Percentiles rank a stretch among this genome's conserved stretches.
Evolutionary conservation across 1,140 invertebrate genomes (phyloP).

Genomic region (Bombus picipes): DNA sequence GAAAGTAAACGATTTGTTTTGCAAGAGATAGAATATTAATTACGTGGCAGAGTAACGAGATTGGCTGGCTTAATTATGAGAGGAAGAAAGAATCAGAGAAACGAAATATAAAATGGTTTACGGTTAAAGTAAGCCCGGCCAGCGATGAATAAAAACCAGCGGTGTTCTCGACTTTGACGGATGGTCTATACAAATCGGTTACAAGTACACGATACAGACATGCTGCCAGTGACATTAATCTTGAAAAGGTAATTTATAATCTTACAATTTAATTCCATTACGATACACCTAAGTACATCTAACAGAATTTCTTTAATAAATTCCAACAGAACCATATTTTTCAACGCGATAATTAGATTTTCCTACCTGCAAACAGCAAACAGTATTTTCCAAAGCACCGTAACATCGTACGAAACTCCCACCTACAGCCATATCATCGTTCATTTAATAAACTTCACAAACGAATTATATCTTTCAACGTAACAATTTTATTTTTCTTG

Average conservation of each 20-base stretch:
- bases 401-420: too few species aligned
- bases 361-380: not conserved
- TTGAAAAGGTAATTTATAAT: slow-evolving; percentile 7
- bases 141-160: not conserved
- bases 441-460: too few species aligned
- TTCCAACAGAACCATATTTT: not conserved
- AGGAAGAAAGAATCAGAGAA: not conserved
- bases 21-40: not conserved
- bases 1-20: not conserved
- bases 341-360: not conserved
- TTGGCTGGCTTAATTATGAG: not conserved
- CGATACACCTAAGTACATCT: not conserved
- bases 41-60: not conserved
- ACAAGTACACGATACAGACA: not conserved
- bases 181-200: not conserved
- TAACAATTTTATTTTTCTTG: too few species aligned
- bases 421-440: too few species aligned
- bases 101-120: not conserved
- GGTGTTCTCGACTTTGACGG: slow-evolving; percentile 9
- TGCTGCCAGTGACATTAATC: not conserved
- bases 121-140: not conserved
- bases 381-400: not conserved
- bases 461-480: too few species aligned
- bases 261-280: not conserved
- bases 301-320: not conserved